phyloP scores from a whole-genome alignment of 2,888 invertebrate genomes.

The Cosmorhoe ocellata region DNA sequence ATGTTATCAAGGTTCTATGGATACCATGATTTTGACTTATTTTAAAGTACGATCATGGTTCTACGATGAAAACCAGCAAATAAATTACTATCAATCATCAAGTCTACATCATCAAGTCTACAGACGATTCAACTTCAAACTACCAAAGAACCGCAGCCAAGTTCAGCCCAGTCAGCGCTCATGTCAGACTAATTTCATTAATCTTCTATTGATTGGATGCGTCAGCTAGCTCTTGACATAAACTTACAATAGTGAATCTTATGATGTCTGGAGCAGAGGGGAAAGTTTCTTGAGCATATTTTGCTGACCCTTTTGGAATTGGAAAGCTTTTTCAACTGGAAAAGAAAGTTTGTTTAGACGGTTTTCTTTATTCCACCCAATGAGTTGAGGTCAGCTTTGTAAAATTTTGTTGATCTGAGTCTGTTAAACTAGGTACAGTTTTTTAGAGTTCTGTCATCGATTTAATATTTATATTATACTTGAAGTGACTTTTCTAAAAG shows the following conservation, averaged over 20 bases:
- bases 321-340: slow-evolving; percentile 19
- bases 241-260: slow-evolving; percentile 33
- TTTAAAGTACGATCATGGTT: not conserved
- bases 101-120: too few relatives aligned
- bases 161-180: slow-evolving; percentile 40
- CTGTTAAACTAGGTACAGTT: too few relatives aligned
- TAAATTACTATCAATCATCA: slow-evolving; percentile 3
- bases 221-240: slow-evolving; percentile 26
- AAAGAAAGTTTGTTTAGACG: slow-evolving; percentile 14
- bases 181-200: slow-evolving; percentile 61
- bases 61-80: not conserved
- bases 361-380: slow-evolving; percentile 17
- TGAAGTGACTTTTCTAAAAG: too few relatives aligned
- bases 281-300: slow-evolving; percentile 28
- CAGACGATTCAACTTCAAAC: slow-evolving; percentile 10
- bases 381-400: slow-evolving; percentile 13
- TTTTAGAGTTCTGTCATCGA: too few relatives aligned
- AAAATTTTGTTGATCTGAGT: slow-evolving; percentile 5
- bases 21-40: too few relatives aligned
- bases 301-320: slow-evolving; percentile 15
- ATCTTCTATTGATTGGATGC: slow-evolving; percentile 61
- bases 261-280: slow-evolving; percentile 18
- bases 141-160: slow-evolving; percentile 43
- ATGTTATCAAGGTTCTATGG: too few relatives aligned
- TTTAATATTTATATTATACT: too few relatives aligned